Evolutionary conservation across 2,797 vertebrate genomes (phyloP).

Genomic region (Takifugu ocellatus): DNA sequence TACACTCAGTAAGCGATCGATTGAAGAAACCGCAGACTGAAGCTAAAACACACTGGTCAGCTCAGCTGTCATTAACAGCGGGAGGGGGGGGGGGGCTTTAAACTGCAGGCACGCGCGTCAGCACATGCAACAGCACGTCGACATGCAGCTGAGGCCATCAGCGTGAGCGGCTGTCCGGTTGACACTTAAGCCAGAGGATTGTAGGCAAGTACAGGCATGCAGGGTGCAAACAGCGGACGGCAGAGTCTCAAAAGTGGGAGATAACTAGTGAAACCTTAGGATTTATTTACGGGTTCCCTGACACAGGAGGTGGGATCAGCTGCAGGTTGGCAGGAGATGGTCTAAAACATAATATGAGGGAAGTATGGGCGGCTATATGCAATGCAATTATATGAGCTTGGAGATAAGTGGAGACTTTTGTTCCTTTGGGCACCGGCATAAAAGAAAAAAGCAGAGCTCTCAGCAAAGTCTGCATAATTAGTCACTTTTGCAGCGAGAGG

Average conservation of each 20-base stretch:
- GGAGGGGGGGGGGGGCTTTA: slow-evolving; percentile 5
- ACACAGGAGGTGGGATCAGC: no score
- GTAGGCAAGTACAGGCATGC: slow-evolving; percentile 15
- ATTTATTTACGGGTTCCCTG: no score
- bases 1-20: slow-evolving; percentile 33
- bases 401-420: no score
- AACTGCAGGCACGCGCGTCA: slow-evolving; percentile 12
- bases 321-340: no score
- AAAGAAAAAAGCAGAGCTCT: neutral
- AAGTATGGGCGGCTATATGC: no score
- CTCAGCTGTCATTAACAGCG: slow-evolving; percentile 14
- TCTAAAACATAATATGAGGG: no score
- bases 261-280: no score
- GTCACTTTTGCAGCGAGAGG: slow-evolving; percentile 12
- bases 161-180: neutral
- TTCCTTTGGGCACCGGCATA: neutral
- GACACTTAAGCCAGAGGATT: neutral
- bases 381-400: no score
- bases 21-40: slow-evolving; percentile 9
- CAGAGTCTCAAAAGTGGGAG: no score
- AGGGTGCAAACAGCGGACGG: no score
- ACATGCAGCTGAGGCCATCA: slow-evolving; percentile 11
- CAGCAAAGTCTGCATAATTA: slow-evolving; percentile 31
- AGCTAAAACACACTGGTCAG: neutral
- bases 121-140: slow-evolving; percentile 6